These are phyloP conservation scores for Macquaria ambigua DNA, from an alignment of 2,113 vertebrate genomes.

Conservation along the genomic window DNA sequence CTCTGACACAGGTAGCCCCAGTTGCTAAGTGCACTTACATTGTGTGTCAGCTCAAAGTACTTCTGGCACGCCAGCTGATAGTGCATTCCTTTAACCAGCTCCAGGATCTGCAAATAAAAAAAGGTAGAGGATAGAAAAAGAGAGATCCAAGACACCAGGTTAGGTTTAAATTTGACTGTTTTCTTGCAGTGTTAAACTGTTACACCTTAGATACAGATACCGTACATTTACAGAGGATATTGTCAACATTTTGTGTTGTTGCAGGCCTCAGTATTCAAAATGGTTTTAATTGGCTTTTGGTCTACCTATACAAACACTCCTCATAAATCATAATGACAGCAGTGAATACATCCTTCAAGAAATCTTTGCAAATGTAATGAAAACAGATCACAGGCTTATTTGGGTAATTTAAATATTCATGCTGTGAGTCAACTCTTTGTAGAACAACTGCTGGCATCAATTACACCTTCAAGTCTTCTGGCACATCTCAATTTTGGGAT, in stretches of 20 bases:
- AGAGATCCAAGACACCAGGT: not conserved
- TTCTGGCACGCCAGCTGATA: conserved; percentile 98
- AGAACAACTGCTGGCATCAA: conserved; percentile 12
- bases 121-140: not conserved
- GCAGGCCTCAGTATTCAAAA: conserved; percentile 23
- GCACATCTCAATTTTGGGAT: conserved; percentile 9
- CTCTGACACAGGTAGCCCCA: conserved; percentile 54
- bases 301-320: conserved; percentile 17
- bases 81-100: conserved; percentile 97
- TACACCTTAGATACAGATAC: conserved; percentile 3
- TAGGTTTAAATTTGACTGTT: not conserved
- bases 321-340: conserved; percentile 49
- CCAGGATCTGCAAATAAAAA: conserved; percentile 88
- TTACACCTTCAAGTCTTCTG: conserved; percentile 9
- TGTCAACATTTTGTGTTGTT: not conserved
- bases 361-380: conserved; percentile 38
- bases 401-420: conserved; percentile 52
- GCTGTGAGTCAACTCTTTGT: conserved; percentile 21
- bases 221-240: not conserved
- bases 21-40: conserved; percentile 87
- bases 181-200: not conserved
- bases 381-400: conserved; percentile 49
- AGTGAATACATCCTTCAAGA: conserved; percentile 31
- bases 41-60: conserved; percentile 96
- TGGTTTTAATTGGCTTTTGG: conserved; percentile 33